A percentile compares a stretch with the other conserved stretches of the same genome.
Evolutionary conservation across 2,888 invertebrate species (phyloP).

Genomic region (Zaprionus obscuricornis): DNA sequence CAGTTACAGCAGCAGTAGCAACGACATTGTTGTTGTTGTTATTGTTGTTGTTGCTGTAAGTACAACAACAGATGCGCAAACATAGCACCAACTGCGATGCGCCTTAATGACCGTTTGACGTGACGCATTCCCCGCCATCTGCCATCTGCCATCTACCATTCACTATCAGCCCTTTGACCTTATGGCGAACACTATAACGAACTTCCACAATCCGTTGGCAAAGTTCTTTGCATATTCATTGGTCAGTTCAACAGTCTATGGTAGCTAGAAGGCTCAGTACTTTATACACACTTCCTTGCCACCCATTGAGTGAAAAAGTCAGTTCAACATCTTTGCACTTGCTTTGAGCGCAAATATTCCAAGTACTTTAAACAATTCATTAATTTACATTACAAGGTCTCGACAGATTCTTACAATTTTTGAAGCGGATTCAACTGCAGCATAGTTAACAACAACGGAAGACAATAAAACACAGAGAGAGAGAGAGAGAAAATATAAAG

Average conservation of each 20-base stretch:
- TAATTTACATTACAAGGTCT: slow-evolving; percentile 64
- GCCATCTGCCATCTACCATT: neutral
- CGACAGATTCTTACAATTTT: slow-evolving; percentile 16
- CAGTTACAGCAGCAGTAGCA: slow-evolving; percentile 18
- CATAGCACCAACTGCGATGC: slow-evolving; percentile 27
- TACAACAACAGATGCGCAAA: slow-evolving; percentile 42
- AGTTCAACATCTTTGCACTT: slow-evolving; percentile 24
- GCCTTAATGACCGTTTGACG: slow-evolving; percentile 64
- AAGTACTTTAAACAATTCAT: slow-evolving; percentile 69
- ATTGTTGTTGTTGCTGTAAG: slow-evolving; percentile 4
- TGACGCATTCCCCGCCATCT: neutral
- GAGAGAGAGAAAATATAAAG: neutral
- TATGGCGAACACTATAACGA: slow-evolving; percentile 51
- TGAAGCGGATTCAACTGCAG: slow-evolving; percentile 2
- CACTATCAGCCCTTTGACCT: slow-evolving; percentile 53
- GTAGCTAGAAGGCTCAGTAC: neutral
- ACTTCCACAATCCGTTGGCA: slow-evolving; percentile 40
- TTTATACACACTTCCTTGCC: neutral
- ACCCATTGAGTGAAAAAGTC: neutral
- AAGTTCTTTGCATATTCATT: slow-evolving; percentile 68
- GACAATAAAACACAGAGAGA: too few relatives aligned
- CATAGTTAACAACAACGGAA: slow-evolving; percentile 2
- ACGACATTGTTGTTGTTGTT: neutral
- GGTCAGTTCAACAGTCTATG: slow-evolving; percentile 42
- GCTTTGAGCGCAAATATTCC: slow-evolving; percentile 67